phyloP scores from a whole-genome alignment of 2,797 vertebrate species.

The Halcyon leucocephala region DNA sequence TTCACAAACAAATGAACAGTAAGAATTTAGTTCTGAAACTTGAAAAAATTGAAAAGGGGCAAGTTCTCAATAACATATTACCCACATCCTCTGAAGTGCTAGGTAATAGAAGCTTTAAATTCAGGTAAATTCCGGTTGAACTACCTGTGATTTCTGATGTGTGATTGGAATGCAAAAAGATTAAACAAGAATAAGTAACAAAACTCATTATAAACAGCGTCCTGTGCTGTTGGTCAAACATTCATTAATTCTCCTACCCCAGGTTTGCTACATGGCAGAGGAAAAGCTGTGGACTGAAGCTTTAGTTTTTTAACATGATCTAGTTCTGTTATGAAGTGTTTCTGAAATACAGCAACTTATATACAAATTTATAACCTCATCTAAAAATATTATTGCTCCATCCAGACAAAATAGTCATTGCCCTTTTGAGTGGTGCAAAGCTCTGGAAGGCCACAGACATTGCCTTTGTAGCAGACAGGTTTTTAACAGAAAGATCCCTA shows the following conservation, averaged over 20 bases:
- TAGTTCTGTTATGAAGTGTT: neutral
- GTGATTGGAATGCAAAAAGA: slow-evolving; percentile 12
- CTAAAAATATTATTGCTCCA: neutral
- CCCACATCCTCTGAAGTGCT: neutral
- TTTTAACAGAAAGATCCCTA: neutral
- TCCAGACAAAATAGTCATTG: neutral
- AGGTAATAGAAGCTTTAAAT: slow-evolving; percentile 36
- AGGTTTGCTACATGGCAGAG: neutral
- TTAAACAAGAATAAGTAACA: slow-evolving; percentile 40
- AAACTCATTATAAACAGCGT: neutral
- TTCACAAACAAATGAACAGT: neutral
- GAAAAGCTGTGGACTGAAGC: neutral
- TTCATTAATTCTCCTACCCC: neutral
- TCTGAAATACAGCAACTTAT: neutral
- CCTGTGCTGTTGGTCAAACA: neutral
- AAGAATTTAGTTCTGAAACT: neutral
- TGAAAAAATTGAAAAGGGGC: neutral
- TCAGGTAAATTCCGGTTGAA: slow-evolving; percentile 14
- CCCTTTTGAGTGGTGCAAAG: neutral
- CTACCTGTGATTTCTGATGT: neutral
- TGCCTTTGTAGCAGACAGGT: neutral
- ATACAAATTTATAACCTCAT: neutral
- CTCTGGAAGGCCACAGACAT: neutral
- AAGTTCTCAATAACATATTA: neutral
- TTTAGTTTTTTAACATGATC: neutral